phyloP scores from a whole-genome alignment of 2,797 vertebrate species.

The Loris lydekkerianus region DNA sequence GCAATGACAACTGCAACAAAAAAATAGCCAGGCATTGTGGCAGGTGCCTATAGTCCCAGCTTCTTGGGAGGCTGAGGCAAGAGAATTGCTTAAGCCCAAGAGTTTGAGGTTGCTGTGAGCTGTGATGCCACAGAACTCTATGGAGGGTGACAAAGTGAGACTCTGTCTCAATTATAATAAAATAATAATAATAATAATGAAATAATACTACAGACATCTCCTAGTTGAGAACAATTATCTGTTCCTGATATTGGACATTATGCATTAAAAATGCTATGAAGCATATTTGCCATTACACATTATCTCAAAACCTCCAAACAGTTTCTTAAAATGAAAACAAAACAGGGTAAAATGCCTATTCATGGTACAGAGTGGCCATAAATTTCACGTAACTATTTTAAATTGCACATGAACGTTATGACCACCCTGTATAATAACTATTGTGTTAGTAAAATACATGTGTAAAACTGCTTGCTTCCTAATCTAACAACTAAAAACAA shows the following conservation, averaged over 20 bases:
- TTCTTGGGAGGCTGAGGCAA: too few species aligned
- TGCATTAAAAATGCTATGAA: neutral
- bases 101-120: too few species aligned
- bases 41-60: too few species aligned
- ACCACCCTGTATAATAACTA: neutral
- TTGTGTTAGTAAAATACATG: neutral
- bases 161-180: too few species aligned
- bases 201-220: neutral
- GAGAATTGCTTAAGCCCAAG: too few species aligned
- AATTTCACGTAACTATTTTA: too few species aligned
- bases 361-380: too few species aligned
- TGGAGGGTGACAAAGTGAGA: too few species aligned
- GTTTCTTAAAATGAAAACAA: slow-evolving; percentile 41
- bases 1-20: too few species aligned
- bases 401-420: too few species aligned
- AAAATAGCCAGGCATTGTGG: too few species aligned
- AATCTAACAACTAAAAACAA: neutral
- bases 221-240: neutral
- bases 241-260: neutral
- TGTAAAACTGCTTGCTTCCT: neutral
- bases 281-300: neutral
- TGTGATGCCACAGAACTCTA: too few species aligned
- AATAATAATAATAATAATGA: neutral
- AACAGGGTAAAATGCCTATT: neutral
- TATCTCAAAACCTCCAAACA: slow-evolving; percentile 6